These are phyloP conservation scores for Asarcornis scutulata DNA, from an alignment of 2,113 vertebrate genomes.

Conservation along the genomic window DNA sequence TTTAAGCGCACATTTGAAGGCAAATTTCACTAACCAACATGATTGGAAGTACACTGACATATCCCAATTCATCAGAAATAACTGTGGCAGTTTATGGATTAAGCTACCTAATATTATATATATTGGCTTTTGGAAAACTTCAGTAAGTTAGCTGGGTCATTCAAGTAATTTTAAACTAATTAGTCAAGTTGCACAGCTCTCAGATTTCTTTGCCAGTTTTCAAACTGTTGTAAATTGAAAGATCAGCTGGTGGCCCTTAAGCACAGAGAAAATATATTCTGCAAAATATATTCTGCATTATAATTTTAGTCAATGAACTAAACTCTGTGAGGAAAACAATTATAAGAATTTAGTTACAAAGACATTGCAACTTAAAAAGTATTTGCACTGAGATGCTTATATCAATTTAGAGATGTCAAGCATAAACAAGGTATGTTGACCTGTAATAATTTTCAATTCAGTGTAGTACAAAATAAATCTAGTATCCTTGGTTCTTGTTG, in stretches of 20 bases:
- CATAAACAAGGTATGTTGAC: background rate
- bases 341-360: background rate
- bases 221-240: background rate
- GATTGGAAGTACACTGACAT: background rate
- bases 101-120: background rate
- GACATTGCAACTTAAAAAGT: background rate
- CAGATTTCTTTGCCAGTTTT: background rate
- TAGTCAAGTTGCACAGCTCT: background rate
- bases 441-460: background rate
- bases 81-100: background rate
- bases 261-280: background rate
- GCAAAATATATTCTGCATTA: background rate
- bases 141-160: background rate
- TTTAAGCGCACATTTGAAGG: background rate
- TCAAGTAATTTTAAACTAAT: background rate
- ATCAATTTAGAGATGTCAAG: background rate
- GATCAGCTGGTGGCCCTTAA: background rate
- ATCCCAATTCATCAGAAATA: background rate
- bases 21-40: background rate
- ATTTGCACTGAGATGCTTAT: background rate
- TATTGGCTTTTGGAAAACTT: background rate
- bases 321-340: background rate
- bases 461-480: background rate
- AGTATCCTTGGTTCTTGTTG: background rate
- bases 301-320: background rate